Evolutionary conservation across 2,888 invertebrate genomes (phyloP), one percentile per base, ranked within the genome.

Genomic region (Stenurella melanura): DNA sequence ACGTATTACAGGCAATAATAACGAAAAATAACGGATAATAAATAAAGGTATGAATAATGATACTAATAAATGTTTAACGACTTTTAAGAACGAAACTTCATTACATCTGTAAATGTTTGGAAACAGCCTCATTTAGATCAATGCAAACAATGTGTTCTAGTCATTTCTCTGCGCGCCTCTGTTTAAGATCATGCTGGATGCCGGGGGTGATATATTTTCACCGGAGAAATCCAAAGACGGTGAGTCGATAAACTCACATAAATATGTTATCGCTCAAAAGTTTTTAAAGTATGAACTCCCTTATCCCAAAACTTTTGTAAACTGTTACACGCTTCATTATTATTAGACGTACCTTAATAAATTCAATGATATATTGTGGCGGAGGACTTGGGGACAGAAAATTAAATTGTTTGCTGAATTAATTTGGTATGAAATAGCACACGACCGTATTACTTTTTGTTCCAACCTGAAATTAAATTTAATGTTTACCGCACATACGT

Each of bases 241-340:
- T 66, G 50, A 64, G 42, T 64, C 64, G 64, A 74, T 74, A 74
- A 74, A 74, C 73, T 74, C 73, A 56, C 73, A 74, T 74, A 74
- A 74, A 74, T 74, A 74, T 69, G 74, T 69, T 74, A 69, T 60
- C 74, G 74, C 68, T 74, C 68, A 60, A 69, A 74, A 69, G 68
- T 74, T 74, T 64, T 74, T 74, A 74, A 74, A 60, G 74, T 69
- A 74, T 61, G 69, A 61, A 74, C 74, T 61, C 69, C 69, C 74
- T 69, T 68, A 74, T 56, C 61, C 61, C 34, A 26, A 60, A 74
- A 74, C 69, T 74, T 74, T 74, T 69, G 61, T 68, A 60, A 74
- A 74, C 69, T 69, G 68, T 74, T 74, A 74, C 69, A 69, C 74
- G 74, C 50, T 74, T 74, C 74, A 74, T 74, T 68, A 74, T 74